phyloP scores from a whole-genome alignment of 2,113 vertebrate species.

The Tragelaphus imberbis region DNA sequence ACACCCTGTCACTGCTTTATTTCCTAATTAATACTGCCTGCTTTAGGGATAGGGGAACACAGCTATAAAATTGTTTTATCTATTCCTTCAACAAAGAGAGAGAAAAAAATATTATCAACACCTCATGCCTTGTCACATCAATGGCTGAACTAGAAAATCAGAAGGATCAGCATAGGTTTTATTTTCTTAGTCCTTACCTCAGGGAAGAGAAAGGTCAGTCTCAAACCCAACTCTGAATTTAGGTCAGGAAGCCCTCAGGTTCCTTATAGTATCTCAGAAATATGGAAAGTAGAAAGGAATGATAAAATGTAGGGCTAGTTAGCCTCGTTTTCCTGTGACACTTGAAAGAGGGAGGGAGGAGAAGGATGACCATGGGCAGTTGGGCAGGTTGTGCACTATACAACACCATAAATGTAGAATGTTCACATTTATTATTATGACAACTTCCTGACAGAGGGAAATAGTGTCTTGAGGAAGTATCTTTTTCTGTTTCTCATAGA shows the following conservation, averaged over 20 bases:
- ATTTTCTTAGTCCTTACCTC: constrained; percentile 17
- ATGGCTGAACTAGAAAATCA: background rate
- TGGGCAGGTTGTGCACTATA: background rate
- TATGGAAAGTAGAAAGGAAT: background rate
- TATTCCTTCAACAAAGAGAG: constrained; percentile 43
- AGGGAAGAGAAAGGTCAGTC: background rate
- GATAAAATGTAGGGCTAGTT: background rate
- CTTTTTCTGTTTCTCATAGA: background rate
- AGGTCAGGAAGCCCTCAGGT: background rate
- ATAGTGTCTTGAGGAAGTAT: background rate
- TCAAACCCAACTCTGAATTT: background rate
- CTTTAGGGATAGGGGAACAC: constrained; percentile 37
- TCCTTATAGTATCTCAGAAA: background rate
- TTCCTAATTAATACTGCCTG: constrained; percentile 51
- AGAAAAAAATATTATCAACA: constrained; percentile 17
- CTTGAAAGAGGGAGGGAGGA: background rate
- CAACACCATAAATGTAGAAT: background rate
- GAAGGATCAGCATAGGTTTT: constrained; percentile 21
- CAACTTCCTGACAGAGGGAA: background rate
- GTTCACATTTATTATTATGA: background rate
- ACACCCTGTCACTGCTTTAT: constrained; percentile 50
- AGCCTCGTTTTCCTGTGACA: background rate
- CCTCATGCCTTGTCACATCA: background rate
- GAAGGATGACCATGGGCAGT: background rate
- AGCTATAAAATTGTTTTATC: constrained; percentile 54